Conservation (phyloP, 1,140 invertebrate species). For the Drosophila mojavensis region DNA sequence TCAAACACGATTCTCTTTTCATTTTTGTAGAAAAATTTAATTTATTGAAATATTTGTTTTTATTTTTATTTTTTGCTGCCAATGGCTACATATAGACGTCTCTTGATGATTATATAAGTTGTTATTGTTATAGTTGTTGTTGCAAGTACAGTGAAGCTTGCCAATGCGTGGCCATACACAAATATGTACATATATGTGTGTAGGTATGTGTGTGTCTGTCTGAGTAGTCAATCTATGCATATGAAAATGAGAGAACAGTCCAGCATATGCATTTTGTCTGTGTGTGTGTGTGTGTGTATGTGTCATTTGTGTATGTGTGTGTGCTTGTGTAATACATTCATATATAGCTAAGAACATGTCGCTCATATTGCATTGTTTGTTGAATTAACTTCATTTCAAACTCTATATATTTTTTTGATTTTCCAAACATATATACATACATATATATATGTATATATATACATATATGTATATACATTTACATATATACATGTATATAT, state of each 20-base stretch:
- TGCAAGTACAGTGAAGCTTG: slow-evolving; percentile 2
- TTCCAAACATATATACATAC: slow-evolving; percentile 10
- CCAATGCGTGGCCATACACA: neutral
- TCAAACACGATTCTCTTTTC: too few relatives aligned
- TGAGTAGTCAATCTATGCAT: too few relatives aligned
- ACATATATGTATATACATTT: slow-evolving; percentile 2
- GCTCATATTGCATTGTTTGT: slow-evolving; percentile 18
- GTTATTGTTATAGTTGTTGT: neutral
- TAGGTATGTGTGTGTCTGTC: neutral
- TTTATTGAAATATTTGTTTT: too few relatives aligned
- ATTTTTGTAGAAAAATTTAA: too few relatives aligned
- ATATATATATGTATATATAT: neutral
- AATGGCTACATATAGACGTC: too few relatives aligned
- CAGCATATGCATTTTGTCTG: neutral
- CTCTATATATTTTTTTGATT: slow-evolving; percentile 7
- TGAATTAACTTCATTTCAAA: neutral
- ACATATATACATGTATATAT: neutral
- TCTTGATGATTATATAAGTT: too few relatives aligned
- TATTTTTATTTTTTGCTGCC: too few relatives aligned
- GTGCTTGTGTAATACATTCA: neutral
- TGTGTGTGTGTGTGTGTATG: neutral
- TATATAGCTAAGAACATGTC: slow-evolving; percentile 1
- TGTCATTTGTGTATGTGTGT: neutral
- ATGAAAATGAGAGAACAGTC: too few relatives aligned
- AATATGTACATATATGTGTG: neutral